phyloP scores from a whole-genome alignment of 2,113 vertebrate species.

The Lipotes vexillifer region DNA sequence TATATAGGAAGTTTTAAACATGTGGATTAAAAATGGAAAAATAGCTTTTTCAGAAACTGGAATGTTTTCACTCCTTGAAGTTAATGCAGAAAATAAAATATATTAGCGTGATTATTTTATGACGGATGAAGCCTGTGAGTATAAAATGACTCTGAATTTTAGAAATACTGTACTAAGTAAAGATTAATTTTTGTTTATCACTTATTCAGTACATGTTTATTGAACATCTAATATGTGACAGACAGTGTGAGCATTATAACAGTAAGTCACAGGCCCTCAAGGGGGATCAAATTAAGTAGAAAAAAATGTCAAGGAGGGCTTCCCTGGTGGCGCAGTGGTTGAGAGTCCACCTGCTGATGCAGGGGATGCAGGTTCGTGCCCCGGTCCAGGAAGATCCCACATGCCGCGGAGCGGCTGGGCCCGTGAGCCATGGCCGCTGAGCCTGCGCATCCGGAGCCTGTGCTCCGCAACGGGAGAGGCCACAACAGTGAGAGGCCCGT shows the following conservation, averaged over 20 bases:
- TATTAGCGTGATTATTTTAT: neutral
- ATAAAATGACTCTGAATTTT: neutral
- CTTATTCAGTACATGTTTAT: neutral
- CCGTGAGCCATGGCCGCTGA: too few species aligned
- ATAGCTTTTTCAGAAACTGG: neutral
- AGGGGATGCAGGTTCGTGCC: too few species aligned
- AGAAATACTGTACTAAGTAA: neutral
- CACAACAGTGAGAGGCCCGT: too few species aligned
- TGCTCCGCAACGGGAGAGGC: too few species aligned
- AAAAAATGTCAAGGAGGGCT: neutral
- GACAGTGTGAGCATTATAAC: neutral
- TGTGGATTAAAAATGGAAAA: neutral
- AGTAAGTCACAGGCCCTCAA: neutral
- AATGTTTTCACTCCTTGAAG: neutral
- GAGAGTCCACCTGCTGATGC: too few species aligned
- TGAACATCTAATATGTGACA: neutral
- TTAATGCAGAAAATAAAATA: neutral
- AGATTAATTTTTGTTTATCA: neutral
- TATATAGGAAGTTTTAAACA: neutral
- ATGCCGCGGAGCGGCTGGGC: too few species aligned
- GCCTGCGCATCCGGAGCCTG: too few species aligned
- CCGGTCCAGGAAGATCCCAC: too few species aligned
- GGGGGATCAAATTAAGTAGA: neutral
- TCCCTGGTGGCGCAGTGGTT: too few species aligned
- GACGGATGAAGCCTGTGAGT: neutral